Evolutionary conservation across 2,888 invertebrate genomes (phyloP), one percentile per base, ranked within the genome.

Genomic region (Orchestes rusci): DNA sequence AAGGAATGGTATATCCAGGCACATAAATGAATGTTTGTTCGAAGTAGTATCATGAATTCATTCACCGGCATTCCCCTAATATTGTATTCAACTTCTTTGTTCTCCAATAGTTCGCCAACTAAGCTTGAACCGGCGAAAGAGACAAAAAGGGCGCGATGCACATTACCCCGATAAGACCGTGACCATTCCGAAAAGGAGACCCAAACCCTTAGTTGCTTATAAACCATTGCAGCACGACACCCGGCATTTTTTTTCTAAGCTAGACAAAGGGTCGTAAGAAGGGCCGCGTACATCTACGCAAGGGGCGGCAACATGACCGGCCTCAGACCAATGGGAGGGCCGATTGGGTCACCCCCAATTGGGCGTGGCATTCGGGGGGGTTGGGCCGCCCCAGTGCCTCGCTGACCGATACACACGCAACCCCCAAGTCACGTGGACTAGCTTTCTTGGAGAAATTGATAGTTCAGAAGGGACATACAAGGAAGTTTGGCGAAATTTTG

Each of bases 341-440:
- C 10, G 10, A 34, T 29, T 37, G 18, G 35, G 33, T 27, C 37
- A 45, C 50, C 50, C 46, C 43, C 43, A 31, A 45, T 43, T 38
- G 46, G 50, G 50, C 50, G 50, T 43, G 18, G 42, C 48, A 38
- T 43, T 31, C 15, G 27, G 16, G 18, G 49, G 50, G 50, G 50
- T 39, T 38, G 45, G 49, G 43, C 49, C 42, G 45, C 36, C 50
- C 50, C 38, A 50, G 44, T 50, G 50, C 45, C 45, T 46, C 50
- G 50, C 46, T 50, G 50, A 50, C 50, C 49, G 49, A 49, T 45
- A 44, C 50, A 50, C 50, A 43, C 50, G 43, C 41, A 23, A 23
- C 10, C 46, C 45, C 46, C 36, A 23, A 45, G 42, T 48, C 48
- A 48, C 48, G 44, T 48, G 48, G 44, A 16, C 27, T 23, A 23